These are phyloP conservation scores for Camponotus pennsylvanicus DNA, from an alignment of 1,140 invertebrate species.

Conservation along the genomic window DNA sequence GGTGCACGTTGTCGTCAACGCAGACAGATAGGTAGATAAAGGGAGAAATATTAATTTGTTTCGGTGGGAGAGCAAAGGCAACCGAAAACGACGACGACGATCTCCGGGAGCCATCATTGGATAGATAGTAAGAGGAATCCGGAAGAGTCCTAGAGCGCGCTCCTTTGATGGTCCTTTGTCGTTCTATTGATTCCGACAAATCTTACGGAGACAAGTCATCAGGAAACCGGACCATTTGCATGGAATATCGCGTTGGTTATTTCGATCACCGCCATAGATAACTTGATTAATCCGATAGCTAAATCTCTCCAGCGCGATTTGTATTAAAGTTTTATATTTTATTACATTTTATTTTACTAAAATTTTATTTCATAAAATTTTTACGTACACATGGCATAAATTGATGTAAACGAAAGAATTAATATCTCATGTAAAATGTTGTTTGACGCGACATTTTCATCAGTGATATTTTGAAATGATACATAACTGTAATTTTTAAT, in stretches of 20 bases:
- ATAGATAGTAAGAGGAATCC: constrained; percentile 38
- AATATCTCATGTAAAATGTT: neutral
- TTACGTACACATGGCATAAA: neutral
- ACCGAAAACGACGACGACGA: constrained; percentile 20
- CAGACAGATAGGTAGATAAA: constrained; percentile 5
- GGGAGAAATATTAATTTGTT: constrained; percentile 51
- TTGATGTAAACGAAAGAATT: constrained; percentile 12
- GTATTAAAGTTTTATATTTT: neutral
- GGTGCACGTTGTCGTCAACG: constrained; percentile 43
- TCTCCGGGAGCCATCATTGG: constrained; percentile 16
- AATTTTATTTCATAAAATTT: neutral
- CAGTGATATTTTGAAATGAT: neutral
- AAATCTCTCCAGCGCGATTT: too few species aligned
- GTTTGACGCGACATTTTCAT: neutral
- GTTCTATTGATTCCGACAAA: constrained; percentile 40
- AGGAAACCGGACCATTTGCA: constrained; percentile 28
- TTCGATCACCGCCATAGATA: neutral
- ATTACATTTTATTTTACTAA: too few species aligned
- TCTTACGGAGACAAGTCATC: constrained; percentile 36
- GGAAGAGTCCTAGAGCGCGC: constrained; percentile 40
- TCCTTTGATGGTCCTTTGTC: constrained; percentile 52
- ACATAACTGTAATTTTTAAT: constrained; percentile 1
- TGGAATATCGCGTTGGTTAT: constrained; percentile 22
- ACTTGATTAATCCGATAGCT: neutral
- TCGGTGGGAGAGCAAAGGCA: constrained; percentile 37